These are phyloP conservation scores for Protobothrops flavoviridis DNA, from an alignment of 2,113 vertebrate species.

Conservation along the genomic window DNA sequence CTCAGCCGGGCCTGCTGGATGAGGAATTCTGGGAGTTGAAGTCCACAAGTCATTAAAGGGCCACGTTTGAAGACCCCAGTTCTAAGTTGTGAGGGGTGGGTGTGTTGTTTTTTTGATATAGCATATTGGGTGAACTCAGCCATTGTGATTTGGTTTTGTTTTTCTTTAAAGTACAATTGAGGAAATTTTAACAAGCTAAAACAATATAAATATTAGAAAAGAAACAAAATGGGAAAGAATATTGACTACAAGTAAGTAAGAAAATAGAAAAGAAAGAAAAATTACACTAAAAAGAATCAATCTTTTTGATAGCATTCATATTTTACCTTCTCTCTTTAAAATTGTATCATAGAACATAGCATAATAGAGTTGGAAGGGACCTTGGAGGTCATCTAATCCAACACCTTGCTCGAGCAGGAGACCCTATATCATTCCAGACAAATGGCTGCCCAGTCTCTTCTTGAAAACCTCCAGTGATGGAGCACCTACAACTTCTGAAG, in stretches of 20 bases:
- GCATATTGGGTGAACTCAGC: not conserved
- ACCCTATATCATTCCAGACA: not conserved
- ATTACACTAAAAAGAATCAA: not conserved
- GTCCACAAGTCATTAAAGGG: too few species aligned
- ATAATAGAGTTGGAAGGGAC: not conserved
- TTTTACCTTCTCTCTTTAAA: not conserved
- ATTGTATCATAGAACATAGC: not conserved
- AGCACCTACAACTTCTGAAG: not conserved
- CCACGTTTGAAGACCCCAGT: too few species aligned
- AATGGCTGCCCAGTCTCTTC: not conserved
- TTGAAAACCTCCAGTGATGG: not conserved
- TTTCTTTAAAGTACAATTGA: not conserved
- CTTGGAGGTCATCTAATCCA: not conserved
- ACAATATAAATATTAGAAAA: not conserved
- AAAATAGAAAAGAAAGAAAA: not conserved
- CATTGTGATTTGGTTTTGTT: not conserved
- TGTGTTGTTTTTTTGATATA: not conserved
- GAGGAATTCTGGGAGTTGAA: too few species aligned
- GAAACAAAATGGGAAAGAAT: not conserved
- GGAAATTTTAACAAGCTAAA: not conserved
- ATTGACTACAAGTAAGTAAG: too few species aligned
- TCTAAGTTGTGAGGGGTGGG: not conserved
- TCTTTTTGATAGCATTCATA: not conserved
- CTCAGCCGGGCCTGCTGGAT: too few species aligned
- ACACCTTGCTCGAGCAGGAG: not conserved